Conservation (phyloP, 2,113 vertebrate species). For the Microtus montanus region DNA sequence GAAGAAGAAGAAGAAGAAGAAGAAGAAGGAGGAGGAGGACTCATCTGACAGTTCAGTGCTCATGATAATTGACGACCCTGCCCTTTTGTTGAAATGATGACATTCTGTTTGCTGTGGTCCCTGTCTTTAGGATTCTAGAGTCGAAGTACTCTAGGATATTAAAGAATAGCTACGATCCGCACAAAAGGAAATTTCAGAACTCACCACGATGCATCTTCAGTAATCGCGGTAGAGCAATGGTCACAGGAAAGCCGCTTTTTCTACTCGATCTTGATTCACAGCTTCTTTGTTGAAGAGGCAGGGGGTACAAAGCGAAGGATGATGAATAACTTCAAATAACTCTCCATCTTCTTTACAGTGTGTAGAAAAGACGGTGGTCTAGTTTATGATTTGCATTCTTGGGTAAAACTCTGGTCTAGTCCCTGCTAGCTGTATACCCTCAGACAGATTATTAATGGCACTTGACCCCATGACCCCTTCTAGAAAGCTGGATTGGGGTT, state of each 20-base stretch:
- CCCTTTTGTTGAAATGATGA: slow-evolving; percentile 39
- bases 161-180: background rate
- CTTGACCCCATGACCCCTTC: background rate
- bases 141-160: background rate
- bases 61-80: background rate
- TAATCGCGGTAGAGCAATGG: background rate
- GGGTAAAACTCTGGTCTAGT: background rate
- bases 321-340: slow-evolving; percentile 15
- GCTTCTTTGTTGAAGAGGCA: background rate
- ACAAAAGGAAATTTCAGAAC: slow-evolving; percentile 37
- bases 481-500: background rate
- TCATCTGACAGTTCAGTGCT: slow-evolving; percentile 8
- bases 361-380: background rate
- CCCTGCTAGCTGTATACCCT: background rate
- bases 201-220: background rate
- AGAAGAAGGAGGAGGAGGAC: background rate
- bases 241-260: slow-evolving; percentile 41
- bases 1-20: too few relatives aligned
- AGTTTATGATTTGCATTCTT: background rate
- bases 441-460: background rate
- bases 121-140: background rate
- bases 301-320: background rate
- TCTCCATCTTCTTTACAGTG: background rate
- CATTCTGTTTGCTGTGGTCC: background rate
- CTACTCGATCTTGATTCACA: slow-evolving; percentile 6